phyloP scores from a whole-genome alignment of 37 sponge, comb jelly and placozoan species.

The Agelas oroides region DNA sequence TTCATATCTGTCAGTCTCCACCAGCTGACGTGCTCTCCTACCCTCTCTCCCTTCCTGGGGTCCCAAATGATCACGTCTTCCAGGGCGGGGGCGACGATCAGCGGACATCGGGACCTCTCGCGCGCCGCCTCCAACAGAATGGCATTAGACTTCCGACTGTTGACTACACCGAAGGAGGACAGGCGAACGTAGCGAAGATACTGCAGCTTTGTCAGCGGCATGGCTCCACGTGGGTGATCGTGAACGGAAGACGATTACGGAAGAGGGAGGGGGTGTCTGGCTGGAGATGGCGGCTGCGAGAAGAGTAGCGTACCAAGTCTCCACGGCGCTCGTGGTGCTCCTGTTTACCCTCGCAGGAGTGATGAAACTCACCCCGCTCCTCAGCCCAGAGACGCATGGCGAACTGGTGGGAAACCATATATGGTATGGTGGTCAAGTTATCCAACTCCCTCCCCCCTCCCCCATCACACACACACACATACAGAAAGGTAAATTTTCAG shows the following conservation, averaged over 20 bases:
- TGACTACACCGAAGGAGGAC: slow-evolving; percentile 73
- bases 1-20: too few relatives aligned
- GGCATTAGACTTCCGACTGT: slow-evolving; percentile 59
- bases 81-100: slow-evolving; percentile 72
- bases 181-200: slow-evolving; percentile 78
- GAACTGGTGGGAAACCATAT: slow-evolving; percentile 52
- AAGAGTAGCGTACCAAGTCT: slow-evolving; percentile 2
- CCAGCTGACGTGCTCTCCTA: too few relatives aligned
- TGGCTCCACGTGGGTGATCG: slow-evolving; percentile 39
- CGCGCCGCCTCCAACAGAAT: slow-evolving; percentile 18
- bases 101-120: neutral
- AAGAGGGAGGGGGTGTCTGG: too few relatives aligned
- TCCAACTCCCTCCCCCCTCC: too few relatives aligned
- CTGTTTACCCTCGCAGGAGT: slow-evolving; percentile 68
- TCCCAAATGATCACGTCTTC: slow-evolving; percentile 92
- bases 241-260: too few relatives aligned
- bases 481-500: slow-evolving; percentile 58
- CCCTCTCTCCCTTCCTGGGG: slow-evolving; percentile 65
- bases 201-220: slow-evolving; percentile 83
- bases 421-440: too few relatives aligned
- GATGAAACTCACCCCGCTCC: slow-evolving; percentile 58
- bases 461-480: neutral
- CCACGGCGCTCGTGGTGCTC: slow-evolving; percentile 56
- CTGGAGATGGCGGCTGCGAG: slow-evolving; percentile 16
- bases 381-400: slow-evolving; percentile 45